phyloP scores from a whole-genome alignment of 2,797 vertebrate species.

The Acipenser oxyrinchus region DNA sequence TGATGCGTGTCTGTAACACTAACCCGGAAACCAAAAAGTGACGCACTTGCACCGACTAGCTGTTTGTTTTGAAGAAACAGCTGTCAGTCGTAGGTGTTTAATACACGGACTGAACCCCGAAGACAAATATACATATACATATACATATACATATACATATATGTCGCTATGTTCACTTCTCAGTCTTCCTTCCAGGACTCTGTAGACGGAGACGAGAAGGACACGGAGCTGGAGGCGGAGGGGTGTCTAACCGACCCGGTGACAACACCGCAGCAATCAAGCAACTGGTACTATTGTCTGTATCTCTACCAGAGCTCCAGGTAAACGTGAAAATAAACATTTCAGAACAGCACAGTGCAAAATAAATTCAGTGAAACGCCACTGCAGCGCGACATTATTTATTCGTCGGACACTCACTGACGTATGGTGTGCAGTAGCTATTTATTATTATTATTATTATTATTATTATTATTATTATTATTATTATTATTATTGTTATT shows the following conservation, averaged over 20 bases:
- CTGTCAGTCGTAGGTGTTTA: neutral
- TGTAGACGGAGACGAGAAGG: slow-evolving; percentile 81
- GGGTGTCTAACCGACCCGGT: slow-evolving; percentile 61
- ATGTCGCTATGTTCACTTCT: slow-evolving; percentile 65
- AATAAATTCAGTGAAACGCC: neutral
- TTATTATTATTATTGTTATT: neutral
- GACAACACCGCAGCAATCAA: slow-evolving; percentile 62
- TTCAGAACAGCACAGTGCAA: neutral
- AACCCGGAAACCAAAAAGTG: no score
- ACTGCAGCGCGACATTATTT: neutral
- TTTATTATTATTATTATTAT: neutral
- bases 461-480: neutral
- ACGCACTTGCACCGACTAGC: neutral
- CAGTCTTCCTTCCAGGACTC: slow-evolving; percentile 77
- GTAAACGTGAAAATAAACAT: slow-evolving; percentile 42
- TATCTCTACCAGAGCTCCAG: slow-evolving; percentile 79
- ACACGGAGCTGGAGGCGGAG: slow-evolving; percentile 80
- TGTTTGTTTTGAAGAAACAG: neutral
- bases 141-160: neutral
- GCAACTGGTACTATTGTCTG: slow-evolving; percentile 75
- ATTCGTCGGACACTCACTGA: neutral
- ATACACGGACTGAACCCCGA: neutral
- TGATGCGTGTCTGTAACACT: no score
- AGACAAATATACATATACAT: neutral
- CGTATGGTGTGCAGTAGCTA: neutral